Conservation (phyloP, 2,797 vertebrate genomes). For the Myiotriccus ornatus region DNA sequence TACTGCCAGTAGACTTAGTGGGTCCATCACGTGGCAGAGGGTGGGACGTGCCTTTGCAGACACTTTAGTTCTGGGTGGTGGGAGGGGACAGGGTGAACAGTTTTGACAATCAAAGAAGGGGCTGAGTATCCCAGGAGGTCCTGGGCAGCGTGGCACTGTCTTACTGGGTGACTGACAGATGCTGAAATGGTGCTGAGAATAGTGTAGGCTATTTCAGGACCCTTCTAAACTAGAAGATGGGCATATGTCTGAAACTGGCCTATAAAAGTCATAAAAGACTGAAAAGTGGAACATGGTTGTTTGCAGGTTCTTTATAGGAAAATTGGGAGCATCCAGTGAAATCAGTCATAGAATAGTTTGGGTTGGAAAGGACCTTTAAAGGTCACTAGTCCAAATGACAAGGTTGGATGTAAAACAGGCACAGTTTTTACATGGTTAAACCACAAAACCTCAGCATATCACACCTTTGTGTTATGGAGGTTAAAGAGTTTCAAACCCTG, state of each 20-base stretch:
- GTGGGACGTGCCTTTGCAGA: background rate
- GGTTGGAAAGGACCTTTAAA: background rate
- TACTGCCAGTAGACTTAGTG: accelerated
- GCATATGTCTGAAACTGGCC: background rate
- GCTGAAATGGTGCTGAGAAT: background rate
- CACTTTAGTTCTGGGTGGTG: background rate
- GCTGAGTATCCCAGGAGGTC: background rate
- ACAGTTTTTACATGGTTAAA: background rate
- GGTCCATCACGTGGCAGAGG: background rate
- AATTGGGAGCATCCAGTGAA: background rate
- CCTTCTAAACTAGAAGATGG: background rate
- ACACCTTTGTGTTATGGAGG: background rate
- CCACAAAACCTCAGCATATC: background rate
- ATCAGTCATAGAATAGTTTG: background rate
- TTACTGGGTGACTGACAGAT: background rate
- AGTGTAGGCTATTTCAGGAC: background rate
- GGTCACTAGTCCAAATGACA: background rate
- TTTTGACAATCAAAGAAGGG: background rate
- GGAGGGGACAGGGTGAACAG: background rate
- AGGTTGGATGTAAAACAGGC: background rate
- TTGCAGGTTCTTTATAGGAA: background rate
- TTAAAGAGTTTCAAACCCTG: background rate
- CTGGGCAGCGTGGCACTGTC: background rate
- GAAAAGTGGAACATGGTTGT: background rate
- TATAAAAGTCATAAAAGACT: background rate